Evolutionary conservation across 2,797 vertebrate genomes (phyloP).

Genomic region (Tolypeutes matacus): DNA sequence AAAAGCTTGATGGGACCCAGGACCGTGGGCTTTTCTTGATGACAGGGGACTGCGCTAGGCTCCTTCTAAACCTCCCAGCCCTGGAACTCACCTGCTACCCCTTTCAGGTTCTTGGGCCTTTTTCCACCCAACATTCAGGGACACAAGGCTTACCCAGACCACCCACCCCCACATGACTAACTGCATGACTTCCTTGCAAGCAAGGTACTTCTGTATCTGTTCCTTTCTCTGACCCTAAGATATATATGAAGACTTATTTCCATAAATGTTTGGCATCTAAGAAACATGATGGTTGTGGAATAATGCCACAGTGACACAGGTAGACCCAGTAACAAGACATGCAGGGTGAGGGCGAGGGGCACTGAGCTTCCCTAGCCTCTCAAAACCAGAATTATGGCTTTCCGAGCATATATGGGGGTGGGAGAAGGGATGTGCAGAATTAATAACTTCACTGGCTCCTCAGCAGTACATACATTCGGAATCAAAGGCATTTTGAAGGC

Average conservation of each 20-base stretch:
- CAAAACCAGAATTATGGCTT: constrained; percentile 77
- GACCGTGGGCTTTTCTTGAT: neutral
- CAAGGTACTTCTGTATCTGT: constrained; percentile 63
- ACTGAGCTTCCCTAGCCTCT: constrained; percentile 75
- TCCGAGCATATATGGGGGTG: constrained; percentile 74
- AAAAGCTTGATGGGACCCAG: constrained; percentile 60
- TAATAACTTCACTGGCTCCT: constrained; percentile 76
- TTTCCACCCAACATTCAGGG: constrained; percentile 42
- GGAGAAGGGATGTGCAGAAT: constrained; percentile 78
- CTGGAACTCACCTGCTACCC: constrained; percentile 17
- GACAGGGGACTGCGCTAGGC: constrained; percentile 2
- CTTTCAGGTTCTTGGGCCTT: constrained; percentile 59
- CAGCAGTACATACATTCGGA: constrained; percentile 83
- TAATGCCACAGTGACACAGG: constrained; percentile 82
- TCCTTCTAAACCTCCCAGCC: constrained; percentile 39
- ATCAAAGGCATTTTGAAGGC: constrained; percentile 64
- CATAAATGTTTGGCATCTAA: constrained; percentile 87
- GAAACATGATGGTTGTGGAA: constrained; percentile 82
- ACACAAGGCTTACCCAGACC: constrained; percentile 21
- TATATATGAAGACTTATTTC: constrained; percentile 73
- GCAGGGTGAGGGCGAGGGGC: constrained; percentile 76
- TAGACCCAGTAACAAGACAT: constrained; percentile 85
- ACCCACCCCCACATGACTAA: constrained; percentile 33
- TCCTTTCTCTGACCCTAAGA: constrained; percentile 69
- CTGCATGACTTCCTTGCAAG: constrained; percentile 61